Percentiles rank a stretch among this genome's conserved stretches.
These are phyloP conservation scores for Polia nebulosa DNA, from an alignment of 2,888 invertebrate species.

Conservation along the genomic window DNA sequence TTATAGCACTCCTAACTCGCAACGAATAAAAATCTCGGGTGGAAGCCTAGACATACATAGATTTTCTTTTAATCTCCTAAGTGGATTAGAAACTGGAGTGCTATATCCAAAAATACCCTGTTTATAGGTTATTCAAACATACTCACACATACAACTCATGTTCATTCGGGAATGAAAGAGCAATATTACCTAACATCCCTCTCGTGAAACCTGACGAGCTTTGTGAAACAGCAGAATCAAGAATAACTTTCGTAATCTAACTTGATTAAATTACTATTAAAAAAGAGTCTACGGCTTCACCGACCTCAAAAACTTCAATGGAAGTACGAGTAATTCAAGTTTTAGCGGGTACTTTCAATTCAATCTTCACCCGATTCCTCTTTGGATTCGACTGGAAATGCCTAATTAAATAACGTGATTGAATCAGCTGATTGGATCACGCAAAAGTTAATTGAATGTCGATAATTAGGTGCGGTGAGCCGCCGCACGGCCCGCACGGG, in stretches of 20 bases:
- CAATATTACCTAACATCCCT: slow-evolving; percentile 15
- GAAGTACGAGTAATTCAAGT: slow-evolving; percentile 28
- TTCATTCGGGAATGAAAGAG: slow-evolving; percentile 26
- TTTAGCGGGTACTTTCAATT: slow-evolving; percentile 13
- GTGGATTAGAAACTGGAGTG: slow-evolving; percentile 46
- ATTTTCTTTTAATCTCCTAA: slow-evolving; percentile 53
- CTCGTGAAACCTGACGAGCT: neutral
- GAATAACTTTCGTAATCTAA: slow-evolving; percentile 17
- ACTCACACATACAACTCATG: no score
- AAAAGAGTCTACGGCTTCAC: neutral
- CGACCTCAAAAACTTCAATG: slow-evolving; percentile 10
- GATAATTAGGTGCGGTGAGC: slow-evolving; percentile 57
- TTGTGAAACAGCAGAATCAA: slow-evolving; percentile 24
- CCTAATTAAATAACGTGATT: slow-evolving; percentile 52
- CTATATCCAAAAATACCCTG: slow-evolving; percentile 25
- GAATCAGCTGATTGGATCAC: slow-evolving; percentile 53
- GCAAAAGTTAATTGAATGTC: slow-evolving; percentile 61
- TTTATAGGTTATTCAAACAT: slow-evolving; percentile 30
- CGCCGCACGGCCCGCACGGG: slow-evolving; percentile 23
- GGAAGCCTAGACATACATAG: slow-evolving; percentile 27
- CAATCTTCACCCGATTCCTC: slow-evolving; percentile 10
- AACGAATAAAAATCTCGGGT: slow-evolving; percentile 40
- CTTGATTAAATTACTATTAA: slow-evolving; percentile 9
- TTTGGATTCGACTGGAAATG: slow-evolving; percentile 18
- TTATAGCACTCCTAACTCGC: slow-evolving; percentile 43